phyloP scores from a whole-genome alignment of 2,113 vertebrate species.

The human region GRCh38 chr20:4911001-4911500 shows the following conservation, averaged over 20 bases:
- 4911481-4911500: neutral
- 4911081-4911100: neutral
- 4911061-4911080: neutral
- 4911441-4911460: neutral
- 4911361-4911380: neutral
- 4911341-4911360: neutral
- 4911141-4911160: neutral
- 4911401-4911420: neutral
- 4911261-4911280: neutral
- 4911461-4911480: neutral
- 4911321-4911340: neutral
- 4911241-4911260: neutral
- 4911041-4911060: neutral
- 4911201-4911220: no score
- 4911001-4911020: neutral
- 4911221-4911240: neutral
- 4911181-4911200: neutral
- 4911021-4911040: neutral
- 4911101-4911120: neutral
- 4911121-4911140: neutral
- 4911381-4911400: neutral
- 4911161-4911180: neutral
- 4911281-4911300: neutral
- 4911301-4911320: neutral
- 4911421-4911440: neutral